Evolutionary conservation across 2,113 vertebrate species (phyloP), one percentile per base, ranked within the genome.

Genomic region (Megaleporinus macrocephalus): DNA sequence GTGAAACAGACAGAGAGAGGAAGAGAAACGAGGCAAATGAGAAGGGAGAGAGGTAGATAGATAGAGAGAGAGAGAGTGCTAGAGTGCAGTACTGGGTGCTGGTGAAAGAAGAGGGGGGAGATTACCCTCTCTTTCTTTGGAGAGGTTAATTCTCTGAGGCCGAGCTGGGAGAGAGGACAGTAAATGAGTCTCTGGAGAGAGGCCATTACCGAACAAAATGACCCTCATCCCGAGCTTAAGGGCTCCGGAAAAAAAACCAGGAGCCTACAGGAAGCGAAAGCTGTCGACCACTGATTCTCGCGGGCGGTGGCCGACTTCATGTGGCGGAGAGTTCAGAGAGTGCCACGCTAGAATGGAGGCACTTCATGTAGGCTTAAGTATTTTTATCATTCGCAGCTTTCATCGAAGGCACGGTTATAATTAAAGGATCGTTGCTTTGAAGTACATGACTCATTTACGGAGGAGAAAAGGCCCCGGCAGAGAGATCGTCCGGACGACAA

Each of bases 151-250:
- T 87, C 86, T 85, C 70, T 57, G 73, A 78, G 83, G 77, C 77
- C 30, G 44, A 57, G 57, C 86, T 69, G 44, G 53, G 66, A 68
- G 53, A 83, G 77, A 83, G 41, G 22, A 79, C 79, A 29, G 41
- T 80, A 83, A 85, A 87, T 75, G 86, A 83, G 80, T 85, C 83
- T 80, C 86, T 68, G 26, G 83, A 77, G 81, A 85, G 76, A 85
- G 76, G 81, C 69, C 70, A 81, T 87, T 85, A 85, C 73, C 44
- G 20, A 59, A 83, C 76, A 49, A 83, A 87, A 87, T 85, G 77
- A 87, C 76, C 86, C 83, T 73, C 77, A 71, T 80, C 51, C 75
- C 36, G 30, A 78, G 72, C 82, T 66, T 69, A 49, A 18, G 51
- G 76, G 61, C 74, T 61, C 69, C 59, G 29, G 61, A 65, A 65